Conservation (phyloP, 2,797 vertebrate genomes). For the Pangasius sanitwongsei region DNA sequence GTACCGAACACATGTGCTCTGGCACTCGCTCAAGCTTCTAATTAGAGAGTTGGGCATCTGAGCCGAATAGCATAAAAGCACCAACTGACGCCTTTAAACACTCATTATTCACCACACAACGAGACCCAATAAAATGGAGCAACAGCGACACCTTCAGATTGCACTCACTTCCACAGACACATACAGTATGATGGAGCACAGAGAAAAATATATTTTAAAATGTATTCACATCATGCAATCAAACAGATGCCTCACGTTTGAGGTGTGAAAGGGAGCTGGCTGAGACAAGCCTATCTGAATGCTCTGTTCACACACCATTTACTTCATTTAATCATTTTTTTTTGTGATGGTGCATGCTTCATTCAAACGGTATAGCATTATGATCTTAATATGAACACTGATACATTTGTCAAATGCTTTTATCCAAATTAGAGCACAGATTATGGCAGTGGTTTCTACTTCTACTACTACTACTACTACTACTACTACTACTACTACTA, state of each 20-base stretch:
- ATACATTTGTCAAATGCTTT: neutral
- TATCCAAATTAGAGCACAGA: neutral
- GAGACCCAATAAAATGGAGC: constrained; percentile 71
- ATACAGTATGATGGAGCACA: neutral
- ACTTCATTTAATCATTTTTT: neutral
- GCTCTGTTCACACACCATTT: constrained; percentile 1
- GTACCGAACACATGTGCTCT: constrained; percentile 77
- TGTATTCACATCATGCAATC: neutral
- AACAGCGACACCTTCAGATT: constrained; percentile 64
- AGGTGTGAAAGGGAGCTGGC: constrained; percentile 23
- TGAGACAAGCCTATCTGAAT: constrained; percentile 8
- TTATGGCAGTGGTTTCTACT: neutral
- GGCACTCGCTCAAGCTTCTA: constrained; percentile 77
- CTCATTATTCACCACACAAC: constrained; percentile 78
- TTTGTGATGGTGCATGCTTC: neutral
- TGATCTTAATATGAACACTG: neutral
- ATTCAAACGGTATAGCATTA: neutral
- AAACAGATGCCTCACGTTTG: constrained; percentile 31
- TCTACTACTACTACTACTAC: neutral
- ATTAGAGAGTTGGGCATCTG: constrained; percentile 77
- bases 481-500: neutral
- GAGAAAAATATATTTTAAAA: neutral
- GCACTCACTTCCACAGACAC: neutral
- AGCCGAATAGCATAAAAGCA: constrained; percentile 69
- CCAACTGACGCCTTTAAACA: constrained; percentile 75